Evolutionary conservation across 1,140 invertebrate species (phyloP), one percentile per base, ranked within the genome.

Genomic region (Bombus huntii): DNA sequence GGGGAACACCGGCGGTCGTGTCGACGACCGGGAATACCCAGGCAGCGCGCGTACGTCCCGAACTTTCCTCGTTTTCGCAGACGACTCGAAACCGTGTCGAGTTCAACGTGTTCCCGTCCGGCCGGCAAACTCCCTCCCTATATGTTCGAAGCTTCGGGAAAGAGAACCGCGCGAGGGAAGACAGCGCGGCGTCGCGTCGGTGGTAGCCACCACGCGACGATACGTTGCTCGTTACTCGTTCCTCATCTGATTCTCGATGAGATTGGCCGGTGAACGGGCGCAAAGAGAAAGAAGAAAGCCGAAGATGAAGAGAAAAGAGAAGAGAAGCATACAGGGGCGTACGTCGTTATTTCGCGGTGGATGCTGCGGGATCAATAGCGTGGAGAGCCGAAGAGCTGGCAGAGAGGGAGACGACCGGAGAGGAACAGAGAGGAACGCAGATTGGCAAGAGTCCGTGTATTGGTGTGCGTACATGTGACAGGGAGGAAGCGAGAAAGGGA

Each of bases 351-450:
- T 95, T 94, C 94, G 94, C 94, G 93, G 94, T 95, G 93, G 95
- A 95, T 95, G 95, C 95, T 95, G 94, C 89, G 94, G 94, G 95
- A 95, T 95, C 95, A 95, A 95, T 95, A 95, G 94, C 94, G 93
- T 92, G 87, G 93, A 94, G 94, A 93, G 93, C 91, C 91, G 90
- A 93, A 94, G 93, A 93, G 92, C 91, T 85, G 88, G 89, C 86
- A 83, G 87, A 79, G 89, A 91, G 83, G 74, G 80, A 85, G 87
- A 84, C 62, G 72, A 78, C 75, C 82, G 68, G 87, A 87, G 87
- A 87, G 84, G 85, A 85, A 87, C 77, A 86, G 89, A 92, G 91
- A 91, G 80, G 57, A 81, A 77, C 68, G 53, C 13, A 74, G 71
- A 78, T 76, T 82, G 74, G 73, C 65, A 18, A 78, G 86, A 89